Percentiles rank a stretch among this genome's conserved stretches.
Conservation (phyloP, 2,888 invertebrate genomes). For the Diploptera punctata region DNA sequence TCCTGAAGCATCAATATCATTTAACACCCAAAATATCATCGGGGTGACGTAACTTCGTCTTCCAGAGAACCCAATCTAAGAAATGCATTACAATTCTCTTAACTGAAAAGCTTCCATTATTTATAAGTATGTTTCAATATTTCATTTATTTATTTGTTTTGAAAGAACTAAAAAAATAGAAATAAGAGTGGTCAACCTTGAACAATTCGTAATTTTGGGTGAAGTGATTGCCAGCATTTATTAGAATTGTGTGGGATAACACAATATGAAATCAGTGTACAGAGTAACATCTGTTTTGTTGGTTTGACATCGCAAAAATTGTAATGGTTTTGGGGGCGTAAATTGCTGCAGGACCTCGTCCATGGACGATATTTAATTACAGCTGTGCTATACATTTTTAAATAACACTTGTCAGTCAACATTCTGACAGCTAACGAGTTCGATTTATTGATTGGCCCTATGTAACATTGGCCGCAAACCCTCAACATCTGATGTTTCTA, state of each 20-base stretch:
- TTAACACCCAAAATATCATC: no score
- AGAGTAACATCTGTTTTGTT: neutral
- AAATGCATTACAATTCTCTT: no score
- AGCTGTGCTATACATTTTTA: neutral
- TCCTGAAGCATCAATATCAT: no score
- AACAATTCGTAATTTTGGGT: neutral
- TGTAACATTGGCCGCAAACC: no score
- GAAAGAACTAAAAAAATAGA: no score
- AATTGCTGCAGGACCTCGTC: neutral
- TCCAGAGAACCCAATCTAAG: no score
- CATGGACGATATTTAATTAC: conserved; percentile 3
- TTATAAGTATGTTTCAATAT: no score
- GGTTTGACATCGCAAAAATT: neutral
- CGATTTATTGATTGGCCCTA: conserved; percentile 13
- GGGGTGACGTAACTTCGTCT: no score
- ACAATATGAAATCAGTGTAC: neutral
- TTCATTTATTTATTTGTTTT: no score
- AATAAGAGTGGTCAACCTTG: neutral
- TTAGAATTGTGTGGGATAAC: neutral
- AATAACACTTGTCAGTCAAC: conserved; percentile 22
- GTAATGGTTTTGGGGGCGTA: neutral
- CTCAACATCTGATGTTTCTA: no score
- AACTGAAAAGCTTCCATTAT: no score
- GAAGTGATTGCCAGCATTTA: conserved; percentile 11
- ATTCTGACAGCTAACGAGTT: conserved; percentile 7